These are phyloP conservation scores for Vireo altiloquus DNA, from an alignment of 2,113 vertebrate genomes.

Conservation along the genomic window DNA sequence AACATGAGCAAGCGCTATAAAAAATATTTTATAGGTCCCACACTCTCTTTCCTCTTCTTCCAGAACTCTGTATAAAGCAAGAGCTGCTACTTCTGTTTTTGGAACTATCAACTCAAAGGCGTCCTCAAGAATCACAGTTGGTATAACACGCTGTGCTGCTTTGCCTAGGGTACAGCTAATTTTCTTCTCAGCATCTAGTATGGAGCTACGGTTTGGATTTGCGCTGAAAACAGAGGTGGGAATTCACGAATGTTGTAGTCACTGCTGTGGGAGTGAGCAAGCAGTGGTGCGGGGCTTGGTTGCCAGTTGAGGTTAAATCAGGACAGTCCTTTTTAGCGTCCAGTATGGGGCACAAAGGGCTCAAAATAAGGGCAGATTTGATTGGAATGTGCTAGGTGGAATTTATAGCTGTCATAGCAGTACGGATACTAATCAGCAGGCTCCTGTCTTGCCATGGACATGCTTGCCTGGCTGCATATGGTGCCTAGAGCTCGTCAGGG, in stretches of 20 bases:
- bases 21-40: neutral
- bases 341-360: neutral
- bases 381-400: neutral
- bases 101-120: neutral
- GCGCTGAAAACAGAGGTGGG: neutral
- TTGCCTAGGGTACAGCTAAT: neutral
- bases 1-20: neutral
- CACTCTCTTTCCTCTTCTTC: neutral
- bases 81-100: neutral
- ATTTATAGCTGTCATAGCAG: neutral
- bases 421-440: neutral
- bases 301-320: neutral
- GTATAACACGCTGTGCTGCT: neutral
- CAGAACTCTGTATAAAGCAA: neutral
- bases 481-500: neutral
- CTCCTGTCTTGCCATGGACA: neutral
- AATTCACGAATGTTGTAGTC: neutral
- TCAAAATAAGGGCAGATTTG: neutral
- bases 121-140: neutral
- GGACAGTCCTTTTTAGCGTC: neutral
- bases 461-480: neutral
- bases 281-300: neutral
- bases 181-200: neutral
- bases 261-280: neutral
- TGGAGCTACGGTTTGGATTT: fast-evolving